Evolutionary conservation across 2,113 vertebrate species (phyloP), one percentile per base, ranked within the genome.

Genomic region (Chlorodrepanis virens): DNA sequence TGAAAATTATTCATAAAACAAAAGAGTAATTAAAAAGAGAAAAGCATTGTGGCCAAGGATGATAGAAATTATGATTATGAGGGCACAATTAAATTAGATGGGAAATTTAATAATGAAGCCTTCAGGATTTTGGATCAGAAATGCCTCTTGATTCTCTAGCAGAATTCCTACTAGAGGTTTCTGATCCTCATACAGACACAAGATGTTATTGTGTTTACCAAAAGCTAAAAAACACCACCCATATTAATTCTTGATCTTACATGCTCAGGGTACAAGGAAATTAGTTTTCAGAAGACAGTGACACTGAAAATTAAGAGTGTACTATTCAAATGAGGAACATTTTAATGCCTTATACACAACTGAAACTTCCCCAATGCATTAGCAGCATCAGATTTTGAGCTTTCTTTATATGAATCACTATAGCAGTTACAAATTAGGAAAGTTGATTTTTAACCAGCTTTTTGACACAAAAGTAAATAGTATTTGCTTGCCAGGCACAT

Each of bases 41-140:
- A 42, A 7, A 71, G 1, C 9, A 24, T 11, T 47, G 5, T 52
- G 31, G 12, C 9, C 0, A 2, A 47, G 10, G 12, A 39, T 35
- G 24, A 60, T 49, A 33, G 8, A 33, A 60, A 47, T 42, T 0
- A 20, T 23, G n/a, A 18, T 49, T 52, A 31, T 22, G 70, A 68
- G 11, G 13, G 3, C 7, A 35, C 49, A 79, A 52, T 67, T 87
- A 67, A 64, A 89, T 39, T 19, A 57, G 10, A 37, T 12, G 12
- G 5, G 27, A 69, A 68, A 70, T 17, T 65, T 78, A 57, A 21
- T 42, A 76, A n/a, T 2, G 14, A 45, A 70, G 5, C 11, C 7
- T n/a, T 67, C 64, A 47, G 21, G 17, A 61, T 70, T 91, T 75
- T 64, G 49, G 7, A 61, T 11, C 2, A 78, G n/a, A 81, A 75